Conservation (phyloP, 2,888 invertebrate genomes). For the Eupithecia abbreviata region DNA sequence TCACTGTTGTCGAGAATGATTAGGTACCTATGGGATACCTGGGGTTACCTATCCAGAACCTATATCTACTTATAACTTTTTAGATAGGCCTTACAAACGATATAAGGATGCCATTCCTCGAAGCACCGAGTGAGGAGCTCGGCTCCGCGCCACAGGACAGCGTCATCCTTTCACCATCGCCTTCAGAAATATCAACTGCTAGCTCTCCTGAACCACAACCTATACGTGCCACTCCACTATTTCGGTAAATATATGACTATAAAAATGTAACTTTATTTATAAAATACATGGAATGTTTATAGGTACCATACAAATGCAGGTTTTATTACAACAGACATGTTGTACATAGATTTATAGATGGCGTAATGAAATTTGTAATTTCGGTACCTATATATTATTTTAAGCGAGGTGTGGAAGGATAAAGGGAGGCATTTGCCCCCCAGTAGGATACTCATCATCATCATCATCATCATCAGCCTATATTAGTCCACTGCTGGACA, state of each 20-base stretch:
- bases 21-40: background rate
- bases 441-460: background rate
- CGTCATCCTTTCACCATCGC: conserved; percentile 66
- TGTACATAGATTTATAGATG: no score
- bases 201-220: conserved; percentile 74
- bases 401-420: background rate
- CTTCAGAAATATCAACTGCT: conserved; percentile 76
- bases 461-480: no score
- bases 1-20: background rate
- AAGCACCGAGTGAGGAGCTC: conserved; percentile 73
- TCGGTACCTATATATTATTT: no score
- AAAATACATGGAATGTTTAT: no score
- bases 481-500: no score
- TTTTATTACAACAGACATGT: no score
- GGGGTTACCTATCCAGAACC: background rate
- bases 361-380: background rate
- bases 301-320: no score
- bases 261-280: no score
- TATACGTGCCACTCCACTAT: conserved; percentile 69
- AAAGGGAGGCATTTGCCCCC: background rate
- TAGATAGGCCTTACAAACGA: background rate
- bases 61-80: background rate
- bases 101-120: conserved; percentile 63
- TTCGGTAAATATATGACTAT: conserved; percentile 58
- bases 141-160: conserved; percentile 70